Evolutionary conservation across 2,888 invertebrate genomes (phyloP).

Genomic region (Rhynchonema sp.): DNA sequence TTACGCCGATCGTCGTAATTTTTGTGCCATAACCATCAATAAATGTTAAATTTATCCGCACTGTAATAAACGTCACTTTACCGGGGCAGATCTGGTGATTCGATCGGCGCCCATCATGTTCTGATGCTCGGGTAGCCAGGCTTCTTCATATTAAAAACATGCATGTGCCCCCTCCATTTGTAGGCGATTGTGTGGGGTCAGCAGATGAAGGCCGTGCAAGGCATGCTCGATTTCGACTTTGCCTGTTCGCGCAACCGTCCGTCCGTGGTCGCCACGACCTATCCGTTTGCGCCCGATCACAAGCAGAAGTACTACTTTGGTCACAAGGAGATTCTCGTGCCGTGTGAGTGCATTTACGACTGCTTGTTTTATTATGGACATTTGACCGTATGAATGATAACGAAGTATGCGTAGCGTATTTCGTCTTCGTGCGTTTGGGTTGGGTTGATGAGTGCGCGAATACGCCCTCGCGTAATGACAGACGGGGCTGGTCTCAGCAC

Average conservation of each 20-base stretch:
- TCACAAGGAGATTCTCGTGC: constrained; percentile 81
- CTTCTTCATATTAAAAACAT: too few species aligned
- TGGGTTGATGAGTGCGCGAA: too few species aligned
- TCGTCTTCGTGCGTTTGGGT: too few species aligned
- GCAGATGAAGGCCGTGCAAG: constrained; percentile 88
- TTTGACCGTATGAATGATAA: background rate
- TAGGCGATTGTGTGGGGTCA: constrained; percentile 90
- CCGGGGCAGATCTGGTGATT: too few species aligned
- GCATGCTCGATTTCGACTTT: constrained; percentile 88
- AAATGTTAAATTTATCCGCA: too few species aligned
- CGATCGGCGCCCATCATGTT: too few species aligned
- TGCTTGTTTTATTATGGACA: background rate
- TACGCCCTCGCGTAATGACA: too few species aligned
- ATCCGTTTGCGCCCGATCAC: constrained; percentile 86
- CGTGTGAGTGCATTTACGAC: constrained; percentile 31
- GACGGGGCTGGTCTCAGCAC: too few species aligned
- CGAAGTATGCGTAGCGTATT: background rate
- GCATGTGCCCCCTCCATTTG: background rate
- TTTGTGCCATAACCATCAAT: too few species aligned
- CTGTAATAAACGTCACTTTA: too few species aligned
- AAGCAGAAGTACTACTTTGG: constrained; percentile 99
- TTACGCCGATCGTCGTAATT: too few species aligned
- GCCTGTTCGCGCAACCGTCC: constrained; percentile 71
- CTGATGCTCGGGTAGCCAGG: too few species aligned
- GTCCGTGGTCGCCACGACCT: constrained; percentile 74